A percentile compares a stretch with the other conserved stretches of the same genome.
These are phyloP conservation scores for Anorthoa munda DNA, from an alignment of 2,888 invertebrate species.

Conservation along the genomic window DNA sequence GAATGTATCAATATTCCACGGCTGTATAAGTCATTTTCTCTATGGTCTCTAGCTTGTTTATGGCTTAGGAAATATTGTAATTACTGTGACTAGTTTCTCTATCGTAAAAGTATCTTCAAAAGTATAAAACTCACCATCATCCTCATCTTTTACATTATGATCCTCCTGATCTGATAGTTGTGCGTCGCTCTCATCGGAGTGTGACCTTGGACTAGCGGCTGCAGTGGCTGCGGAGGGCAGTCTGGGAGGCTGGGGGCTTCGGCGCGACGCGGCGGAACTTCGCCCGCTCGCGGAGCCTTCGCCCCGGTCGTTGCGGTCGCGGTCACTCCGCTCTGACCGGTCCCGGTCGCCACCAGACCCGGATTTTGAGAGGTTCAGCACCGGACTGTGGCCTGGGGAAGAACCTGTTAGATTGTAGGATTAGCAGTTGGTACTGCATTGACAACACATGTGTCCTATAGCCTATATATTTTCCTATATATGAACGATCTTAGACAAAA, in stretches of 20 bases:
- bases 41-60: neutral
- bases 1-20: conserved; percentile 45
- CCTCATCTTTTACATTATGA: conserved; percentile 95
- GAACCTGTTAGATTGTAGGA: conserved; percentile 91
- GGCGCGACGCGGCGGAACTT: conserved; percentile 92
- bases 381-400: conserved; percentile 97
- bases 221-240: conserved; percentile 90
- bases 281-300: conserved; percentile 89
- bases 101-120: neutral
- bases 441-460: neutral
- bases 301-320: conserved; percentile 90
- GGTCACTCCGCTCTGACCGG: conserved; percentile 90
- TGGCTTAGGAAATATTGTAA: neutral
- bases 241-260: conserved; percentile 91
- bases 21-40: conserved; percentile 7
- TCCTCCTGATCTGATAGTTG: conserved; percentile 97
- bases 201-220: conserved; percentile 93
- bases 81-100: neutral
- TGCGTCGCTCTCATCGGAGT: conserved; percentile 95
- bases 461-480: too few species aligned
- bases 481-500: neutral
- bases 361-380: conserved; percentile 97
- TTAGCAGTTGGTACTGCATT: conserved; percentile 27
- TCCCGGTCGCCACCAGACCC: conserved; percentile 95
- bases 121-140: conserved; percentile 92